These are phyloP conservation scores for Dolomedes plantarius DNA, from an alignment of 2,888 invertebrate species.

Conservation along the genomic window DNA sequence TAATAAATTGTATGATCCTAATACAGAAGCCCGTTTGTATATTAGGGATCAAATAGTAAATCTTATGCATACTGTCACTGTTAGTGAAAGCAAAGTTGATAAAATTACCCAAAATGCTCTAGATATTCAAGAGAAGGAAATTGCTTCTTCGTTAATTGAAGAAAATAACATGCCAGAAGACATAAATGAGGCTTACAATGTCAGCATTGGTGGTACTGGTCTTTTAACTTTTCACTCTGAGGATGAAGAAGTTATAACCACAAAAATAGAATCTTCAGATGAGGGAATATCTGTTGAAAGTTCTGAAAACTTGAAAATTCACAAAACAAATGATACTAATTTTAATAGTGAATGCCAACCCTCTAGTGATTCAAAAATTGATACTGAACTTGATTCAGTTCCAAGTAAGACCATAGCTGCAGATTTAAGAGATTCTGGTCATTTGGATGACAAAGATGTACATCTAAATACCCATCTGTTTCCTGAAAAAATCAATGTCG, in stretches of 20 bases:
- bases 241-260: not conserved
- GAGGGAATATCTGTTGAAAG: conserved; percentile 45
- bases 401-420: not conserved
- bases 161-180: conserved; percentile 22
- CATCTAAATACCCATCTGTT: not conserved
- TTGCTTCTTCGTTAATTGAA: conserved; percentile 10
- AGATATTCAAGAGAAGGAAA: not conserved
- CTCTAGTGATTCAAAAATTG: too few relatives aligned
- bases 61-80: conserved; percentile 73
- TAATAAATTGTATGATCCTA: conserved; percentile 38
- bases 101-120: conserved; percentile 3
- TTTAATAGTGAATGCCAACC: not conserved
- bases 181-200: conserved; percentile 60
- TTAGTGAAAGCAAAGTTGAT: conserved; percentile 26
- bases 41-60: conserved; percentile 73
- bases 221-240: not conserved
- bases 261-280: conserved; percentile 37
- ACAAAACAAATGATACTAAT: not conserved
- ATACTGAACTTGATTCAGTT: not conserved
- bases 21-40: conserved; percentile 70
- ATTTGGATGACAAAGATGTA: not conserved
- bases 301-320: conserved; percentile 15
- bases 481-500: not conserved
- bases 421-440: conserved; percentile 6
- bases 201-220: conserved; percentile 11